These are phyloP conservation scores for Nibea coibor DNA, from an alignment of 2,113 vertebrate genomes.

Conservation along the genomic window DNA sequence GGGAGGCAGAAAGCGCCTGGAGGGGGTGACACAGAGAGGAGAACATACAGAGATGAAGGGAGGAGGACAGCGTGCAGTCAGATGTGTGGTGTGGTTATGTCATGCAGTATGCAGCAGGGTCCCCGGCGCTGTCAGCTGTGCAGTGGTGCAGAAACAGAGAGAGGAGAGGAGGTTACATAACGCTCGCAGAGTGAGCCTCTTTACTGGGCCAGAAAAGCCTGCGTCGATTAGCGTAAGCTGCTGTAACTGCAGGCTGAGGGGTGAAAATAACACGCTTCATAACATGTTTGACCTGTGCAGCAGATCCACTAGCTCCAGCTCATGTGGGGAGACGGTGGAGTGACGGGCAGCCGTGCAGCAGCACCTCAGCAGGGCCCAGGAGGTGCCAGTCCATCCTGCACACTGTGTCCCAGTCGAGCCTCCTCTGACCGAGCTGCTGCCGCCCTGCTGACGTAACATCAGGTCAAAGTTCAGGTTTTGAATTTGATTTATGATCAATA, in stretches of 20 bases:
- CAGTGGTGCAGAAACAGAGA: constrained; percentile 47
- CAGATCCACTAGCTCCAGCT: not conserved
- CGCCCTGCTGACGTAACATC: no score
- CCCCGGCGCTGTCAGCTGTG: constrained; percentile 42
- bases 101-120: constrained; percentile 52
- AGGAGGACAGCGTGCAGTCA: constrained; percentile 31
- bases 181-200: constrained; percentile 28
- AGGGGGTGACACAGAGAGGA: not conserved
- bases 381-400: no score
- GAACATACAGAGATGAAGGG: constrained; percentile 17
- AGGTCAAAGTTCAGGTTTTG: no score
- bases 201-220: constrained; percentile 13
- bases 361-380: no score
- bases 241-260: constrained; percentile 5
- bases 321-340: no score
- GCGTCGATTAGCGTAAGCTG: constrained; percentile 28
- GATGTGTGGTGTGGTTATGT: constrained; percentile 50
- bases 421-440: no score
- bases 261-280: constrained; percentile 24
- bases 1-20: constrained; percentile 1
- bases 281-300: constrained; percentile 29
- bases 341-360: no score
- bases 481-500: no score
- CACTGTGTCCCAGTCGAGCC: no score
- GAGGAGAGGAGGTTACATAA: constrained; percentile 50